These are phyloP conservation scores for Lophotriccus pileatus DNA, from an alignment of 2,797 vertebrate genomes.

Conservation along the genomic window DNA sequence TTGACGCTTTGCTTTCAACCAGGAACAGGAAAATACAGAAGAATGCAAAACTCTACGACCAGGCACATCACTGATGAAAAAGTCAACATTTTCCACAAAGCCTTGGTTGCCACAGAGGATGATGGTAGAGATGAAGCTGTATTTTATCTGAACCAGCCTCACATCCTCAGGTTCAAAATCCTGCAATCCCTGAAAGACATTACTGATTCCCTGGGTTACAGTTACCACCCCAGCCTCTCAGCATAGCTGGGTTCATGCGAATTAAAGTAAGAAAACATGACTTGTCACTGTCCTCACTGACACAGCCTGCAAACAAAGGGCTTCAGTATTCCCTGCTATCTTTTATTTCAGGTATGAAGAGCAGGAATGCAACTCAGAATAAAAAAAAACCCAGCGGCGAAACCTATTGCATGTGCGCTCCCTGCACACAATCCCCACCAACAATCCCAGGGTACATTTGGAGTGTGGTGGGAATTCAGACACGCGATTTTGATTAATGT, in stretches of 20 bases:
- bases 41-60: not conserved
- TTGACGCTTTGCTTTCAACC: not conserved
- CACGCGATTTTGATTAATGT: conserved; percentile 56
- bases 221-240: not conserved
- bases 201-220: not conserved
- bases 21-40: not conserved
- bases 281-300: not conserved
- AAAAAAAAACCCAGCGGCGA: not conserved
- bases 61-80: not conserved
- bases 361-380: not conserved
- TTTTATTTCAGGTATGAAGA: conserved; percentile 22
- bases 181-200: not conserved
- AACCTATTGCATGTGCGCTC: not conserved
- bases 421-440: not conserved
- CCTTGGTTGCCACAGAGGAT: not conserved
- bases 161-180: not conserved
- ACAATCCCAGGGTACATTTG: not conserved
- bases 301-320: not conserved
- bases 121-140: not conserved
- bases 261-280: not conserved
- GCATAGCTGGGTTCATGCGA: not conserved
- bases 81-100: not conserved
- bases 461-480: conserved; percentile 22
- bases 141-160: not conserved
- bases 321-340: not conserved